Base-by-base conservation (phyloP, 1,140 invertebrate genomes). In the Armadillidium nasatum region DNA sequence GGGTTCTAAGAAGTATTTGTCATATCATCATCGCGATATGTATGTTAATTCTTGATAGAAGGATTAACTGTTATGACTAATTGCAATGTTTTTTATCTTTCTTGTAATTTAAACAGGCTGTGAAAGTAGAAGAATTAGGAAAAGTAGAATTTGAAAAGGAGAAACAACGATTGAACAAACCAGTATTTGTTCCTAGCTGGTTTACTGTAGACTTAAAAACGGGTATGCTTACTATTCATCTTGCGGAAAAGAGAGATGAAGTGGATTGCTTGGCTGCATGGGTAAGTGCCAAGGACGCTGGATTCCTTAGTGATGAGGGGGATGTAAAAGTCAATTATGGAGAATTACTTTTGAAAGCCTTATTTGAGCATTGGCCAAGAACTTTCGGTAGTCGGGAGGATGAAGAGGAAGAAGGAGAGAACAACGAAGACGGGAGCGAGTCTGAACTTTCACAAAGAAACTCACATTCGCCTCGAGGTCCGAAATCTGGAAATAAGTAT, bases 201-300 rank as follows among this genome's bases (percentile, higher is more conserved):
- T 99, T 99, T 85, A 97, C 94, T 83, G 95, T 99, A 72, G 97
- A 99, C 87, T 88, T 99, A 7, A 99, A 99, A 87, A 98, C 96
- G 77, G 98, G 97, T 76, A 93, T 99, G 92, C 86, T 99, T 78
- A 98, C 96, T 7, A 96, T 99, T 83, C 96, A 98, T 84, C 87
- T 99, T 80, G 93, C 92, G 0, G 93, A 95, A 85, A 97, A 99
- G 84, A 50, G 79, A 23, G 97, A 99, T 85, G 97, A 99, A 87
- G 93, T 93, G 0, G 97, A 99, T 83, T 98, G 96, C 85, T 94
- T 99, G 83, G 92, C 95, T 45, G 96, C 97, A 4, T 99, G 97
- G 97, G 94, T 99, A 2, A 97, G 96, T 71, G 92, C 94, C 0
- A 95, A 94, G 84, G 97, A 99, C 84, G 94, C 94, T 46, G 95